Evolutionary conservation across 1,140 invertebrate genomes (phyloP), one percentile per base, ranked within the genome.

Genomic region (Drosophila malerkotliana): DNA sequence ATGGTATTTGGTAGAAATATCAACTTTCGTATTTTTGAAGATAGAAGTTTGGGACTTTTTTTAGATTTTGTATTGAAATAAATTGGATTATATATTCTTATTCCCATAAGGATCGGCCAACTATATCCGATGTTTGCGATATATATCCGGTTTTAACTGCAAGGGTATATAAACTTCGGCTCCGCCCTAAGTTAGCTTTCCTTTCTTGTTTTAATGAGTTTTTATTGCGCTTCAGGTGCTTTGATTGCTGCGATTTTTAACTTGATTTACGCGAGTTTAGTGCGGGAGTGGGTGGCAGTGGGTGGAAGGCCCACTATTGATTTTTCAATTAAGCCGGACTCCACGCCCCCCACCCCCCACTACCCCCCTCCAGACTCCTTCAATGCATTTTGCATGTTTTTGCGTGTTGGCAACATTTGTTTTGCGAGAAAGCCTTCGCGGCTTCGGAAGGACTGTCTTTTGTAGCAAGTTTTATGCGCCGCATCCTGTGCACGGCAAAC

Each of bases 161-260:
- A n/a, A n/a, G n/a, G n/a, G n/a, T n/a, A n/a, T n/a, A n/a, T n/a
- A n/a, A n/a, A n/a, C n/a, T n/a, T n/a, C n/a, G n/a, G n/a, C n/a
- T n/a, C n/a, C n/a, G n/a, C n/a, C n/a, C n/a, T n/a, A n/a, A n/a
- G n/a, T n/a, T n/a, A n/a, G n/a, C n/a, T n/a, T n/a, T n/a, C n/a
- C n/a, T n/a, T n/a, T n/a, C n/a, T n/a, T n/a, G n/a, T n/a, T 87
- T 85, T 85, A 85, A 85, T 85, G 82, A 88, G 82, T 87, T 85
- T 87, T 87, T 87, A 87, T 87, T 87, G 82, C 79, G 83, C 75
- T 83, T 88, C 75, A 82, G 82, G 71, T 87, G 83, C 67, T 88
- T 88, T 87, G 82, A 87, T 87, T 88, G 78, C 82, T 82, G 82
- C 78, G 83, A 87, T 88, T 87, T 88, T 87, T 79, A 88, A 87